phyloP scores from a whole-genome alignment of 2,888 invertebrate genomes.

The Metellina segmentata region DNA sequence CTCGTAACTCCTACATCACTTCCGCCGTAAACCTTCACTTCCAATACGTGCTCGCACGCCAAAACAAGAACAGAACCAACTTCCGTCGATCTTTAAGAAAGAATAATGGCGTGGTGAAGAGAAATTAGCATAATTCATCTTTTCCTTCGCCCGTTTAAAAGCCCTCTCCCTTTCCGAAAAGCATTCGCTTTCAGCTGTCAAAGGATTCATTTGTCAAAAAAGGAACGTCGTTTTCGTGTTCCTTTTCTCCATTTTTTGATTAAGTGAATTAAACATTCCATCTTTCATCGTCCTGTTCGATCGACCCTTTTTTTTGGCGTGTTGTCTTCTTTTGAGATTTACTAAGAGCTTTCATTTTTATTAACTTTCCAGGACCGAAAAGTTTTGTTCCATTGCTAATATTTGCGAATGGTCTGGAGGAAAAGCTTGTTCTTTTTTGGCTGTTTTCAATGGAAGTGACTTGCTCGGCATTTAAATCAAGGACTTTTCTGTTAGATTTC shows the following conservation, averaged over 20 bases:
- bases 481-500: too few relatives aligned
- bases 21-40: constrained; percentile 6
- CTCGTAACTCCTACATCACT: neutral
- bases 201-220: constrained; percentile 65
- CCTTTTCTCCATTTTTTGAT: constrained; percentile 49
- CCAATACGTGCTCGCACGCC: neutral
- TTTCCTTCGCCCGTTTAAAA: constrained; percentile 10
- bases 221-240: constrained; percentile 60
- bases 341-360: constrained; percentile 58
- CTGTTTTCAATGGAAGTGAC: neutral
- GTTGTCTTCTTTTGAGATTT: constrained; percentile 16
- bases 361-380: constrained; percentile 13
- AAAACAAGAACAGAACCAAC: constrained; percentile 34
- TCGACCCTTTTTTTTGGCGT: neutral
- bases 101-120: constrained; percentile 61
- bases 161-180: neutral
- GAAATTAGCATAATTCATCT: constrained; percentile 70
- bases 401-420: constrained; percentile 15
- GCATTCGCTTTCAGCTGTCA: constrained; percentile 59
- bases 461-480: neutral
- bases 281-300: constrained; percentile 30
- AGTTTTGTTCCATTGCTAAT: constrained; percentile 30
- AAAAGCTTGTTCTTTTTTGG: neutral
- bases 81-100: constrained; percentile 54
- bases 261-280: constrained; percentile 68